Base-by-base conservation (phyloP, 2,888 invertebrate genomes). In the Tenthredo scrophulariae region DNA sequence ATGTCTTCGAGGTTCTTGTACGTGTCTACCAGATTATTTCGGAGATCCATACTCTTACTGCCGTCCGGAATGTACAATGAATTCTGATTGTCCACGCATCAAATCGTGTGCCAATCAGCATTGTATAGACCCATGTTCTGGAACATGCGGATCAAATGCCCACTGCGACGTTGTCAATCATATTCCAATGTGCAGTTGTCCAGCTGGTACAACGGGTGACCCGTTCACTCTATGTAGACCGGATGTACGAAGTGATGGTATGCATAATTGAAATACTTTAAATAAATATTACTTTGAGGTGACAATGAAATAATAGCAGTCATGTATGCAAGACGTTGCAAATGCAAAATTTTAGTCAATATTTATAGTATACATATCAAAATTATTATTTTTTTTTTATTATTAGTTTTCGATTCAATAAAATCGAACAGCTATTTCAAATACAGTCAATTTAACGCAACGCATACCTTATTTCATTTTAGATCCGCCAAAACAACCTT, bases 81-180 rank as follows among this genome's bases (percentile, higher is more conserved):
- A 96, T 89, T 95, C 96, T 15, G 97, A 97, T 89, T 97, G 97
- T 91, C 93, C 95, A 85, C 94, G 96, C 70, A 94, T 95, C 88
- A 94, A 95, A 89, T 96, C 96, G 22, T 97, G 97, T 88, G 95
- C 96, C 87, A 96, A 96, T 89, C 95, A 96, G 85, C 95, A 95
- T 90, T 97, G 97, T 89, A 94, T 95, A 62, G 96, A 97, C 91
- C 97, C 97, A 50, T 97, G 97, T 88, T 95, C 96, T 72, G 97
- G 96, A 86, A 96, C 96, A 15, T 97, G 97, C 91, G 97, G 97
- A 6, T 94, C 95, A 29, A 96, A 96, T 87, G 96, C 97, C 40
- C 94, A 95, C 88, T 97, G 97, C 91, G 95, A 96, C 92, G 97
- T 97, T 74, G 95, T 96, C 85, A 96, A 96, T 89, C 97, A 97